A percentile compares a stretch with the other conserved stretches of the same genome.
Conservation (phyloP, 2,113 vertebrate genomes). For the Pholis gunnellus region DNA sequence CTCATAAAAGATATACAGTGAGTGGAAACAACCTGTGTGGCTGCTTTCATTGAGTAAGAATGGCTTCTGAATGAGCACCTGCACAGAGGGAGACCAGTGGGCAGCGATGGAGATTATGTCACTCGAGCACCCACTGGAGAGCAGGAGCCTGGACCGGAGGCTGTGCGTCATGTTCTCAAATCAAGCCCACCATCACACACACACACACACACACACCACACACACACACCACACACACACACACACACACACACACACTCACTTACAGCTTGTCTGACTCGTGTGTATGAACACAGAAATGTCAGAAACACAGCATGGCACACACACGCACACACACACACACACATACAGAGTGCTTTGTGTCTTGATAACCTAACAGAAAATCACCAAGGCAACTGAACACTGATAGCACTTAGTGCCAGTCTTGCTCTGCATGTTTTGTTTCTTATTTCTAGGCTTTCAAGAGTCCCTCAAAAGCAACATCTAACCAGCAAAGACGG, state of each 20-base stretch:
- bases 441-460: background rate
- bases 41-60: slow-evolving; percentile 16
- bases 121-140: slow-evolving; percentile 69
- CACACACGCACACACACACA: slow-evolving; percentile 1
- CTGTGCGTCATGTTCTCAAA: slow-evolving; percentile 66
- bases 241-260: slow-evolving; percentile 7
- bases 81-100: slow-evolving; percentile 56
- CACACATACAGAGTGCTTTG: slow-evolving; percentile 32
- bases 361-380: slow-evolving; percentile 55
- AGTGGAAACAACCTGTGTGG: slow-evolving; percentile 14
- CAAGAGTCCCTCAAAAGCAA: background rate
- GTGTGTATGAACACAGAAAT: slow-evolving; percentile 58
- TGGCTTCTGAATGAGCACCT: slow-evolving; percentile 55
- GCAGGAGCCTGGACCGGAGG: slow-evolving; percentile 62
- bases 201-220: background rate
- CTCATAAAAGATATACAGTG: background rate
- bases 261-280: slow-evolving; percentile 41
- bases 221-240: slow-evolving; percentile 4
- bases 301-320: slow-evolving; percentile 51
- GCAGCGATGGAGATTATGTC: slow-evolving; percentile 70
- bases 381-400: slow-evolving; percentile 79
- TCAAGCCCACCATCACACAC: slow-evolving; percentile 51
- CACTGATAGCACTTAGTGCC: slow-evolving; percentile 54
- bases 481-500: background rate
- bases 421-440: slow-evolving; percentile 19